These are phyloP conservation scores for Mormyrus lacerda DNA, from an alignment of 2,113 vertebrate species.

Conservation along the genomic window DNA sequence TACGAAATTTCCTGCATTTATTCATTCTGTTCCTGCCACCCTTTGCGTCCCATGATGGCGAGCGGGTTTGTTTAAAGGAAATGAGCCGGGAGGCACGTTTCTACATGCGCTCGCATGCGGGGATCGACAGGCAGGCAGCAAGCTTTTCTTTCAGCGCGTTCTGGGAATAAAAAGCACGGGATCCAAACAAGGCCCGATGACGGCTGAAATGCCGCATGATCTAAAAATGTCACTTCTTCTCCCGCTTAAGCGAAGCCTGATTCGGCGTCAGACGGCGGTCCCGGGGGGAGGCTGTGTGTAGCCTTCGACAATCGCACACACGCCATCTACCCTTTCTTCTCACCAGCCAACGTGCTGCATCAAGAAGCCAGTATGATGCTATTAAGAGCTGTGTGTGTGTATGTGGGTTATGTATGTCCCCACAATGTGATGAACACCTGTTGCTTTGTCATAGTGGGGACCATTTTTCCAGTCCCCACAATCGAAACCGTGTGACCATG, in stretches of 20 bases:
- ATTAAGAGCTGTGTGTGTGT: neutral
- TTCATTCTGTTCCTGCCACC: neutral
- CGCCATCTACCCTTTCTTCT: slow-evolving; percentile 25
- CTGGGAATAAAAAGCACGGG: neutral
- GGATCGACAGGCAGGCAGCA: neutral
- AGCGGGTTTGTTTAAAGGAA: neutral
- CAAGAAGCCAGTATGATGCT: neutral
- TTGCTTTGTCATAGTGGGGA: neutral
- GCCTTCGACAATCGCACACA: neutral
- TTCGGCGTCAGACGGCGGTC: neutral
- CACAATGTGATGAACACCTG: neutral
- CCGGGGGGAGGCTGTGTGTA: neutral
- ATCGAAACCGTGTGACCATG: neutral
- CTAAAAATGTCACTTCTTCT: slow-evolving; percentile 5
- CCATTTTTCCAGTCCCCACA: neutral
- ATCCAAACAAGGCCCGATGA: neutral
- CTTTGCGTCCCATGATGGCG: neutral
- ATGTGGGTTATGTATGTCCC: neutral
- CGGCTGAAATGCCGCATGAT: neutral
- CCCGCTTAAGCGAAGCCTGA: neutral
- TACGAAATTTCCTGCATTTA: neutral
- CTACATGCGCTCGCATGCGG: neutral
- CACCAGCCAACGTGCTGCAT: neutral
- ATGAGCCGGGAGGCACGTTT: neutral
- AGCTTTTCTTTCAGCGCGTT: neutral